Conservation (phyloP, 2,797 vertebrate species). For the Sebastes dallii region DNA sequence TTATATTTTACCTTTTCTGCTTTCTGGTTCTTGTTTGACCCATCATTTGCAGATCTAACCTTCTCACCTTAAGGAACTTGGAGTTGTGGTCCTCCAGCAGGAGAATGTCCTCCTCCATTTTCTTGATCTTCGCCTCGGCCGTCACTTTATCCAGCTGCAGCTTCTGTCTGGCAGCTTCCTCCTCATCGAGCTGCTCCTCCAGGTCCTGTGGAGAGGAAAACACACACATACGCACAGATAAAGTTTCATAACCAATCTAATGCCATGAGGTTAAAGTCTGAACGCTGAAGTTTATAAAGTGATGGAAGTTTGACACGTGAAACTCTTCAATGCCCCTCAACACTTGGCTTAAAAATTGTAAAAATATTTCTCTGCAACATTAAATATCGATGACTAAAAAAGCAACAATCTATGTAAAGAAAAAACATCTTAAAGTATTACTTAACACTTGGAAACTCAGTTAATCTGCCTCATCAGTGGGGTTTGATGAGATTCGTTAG, state of each 20-base stretch:
- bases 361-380: neutral
- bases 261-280: neutral
- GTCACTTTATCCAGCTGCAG: constrained; percentile 98
- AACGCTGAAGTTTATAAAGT: neutral
- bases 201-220: constrained; percentile 84
- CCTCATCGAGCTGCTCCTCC: constrained; percentile 96
- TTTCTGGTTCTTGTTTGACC: neutral
- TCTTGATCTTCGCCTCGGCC: constrained; percentile 97
- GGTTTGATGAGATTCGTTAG: neutral
- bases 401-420: neutral
- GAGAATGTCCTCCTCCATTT: constrained; percentile 97
- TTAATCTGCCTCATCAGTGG: neutral
- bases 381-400: neutral
- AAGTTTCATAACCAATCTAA: neutral
- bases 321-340: neutral
- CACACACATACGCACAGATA: neutral
- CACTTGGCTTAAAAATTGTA: neutral
- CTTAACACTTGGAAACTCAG: neutral
- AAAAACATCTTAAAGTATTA: neutral
- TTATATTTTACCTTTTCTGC: neutral
- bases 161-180: constrained; percentile 96
- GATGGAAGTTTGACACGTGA: neutral
- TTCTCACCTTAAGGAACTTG: constrained; percentile 92
- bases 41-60: neutral
- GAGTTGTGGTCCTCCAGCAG: constrained; percentile 97